A percentile compares a stretch with the other conserved stretches of the same genome.
Evolutionary conservation across 2,888 invertebrate species (phyloP).

Genomic region (Glaucopsyche alexis): DNA sequence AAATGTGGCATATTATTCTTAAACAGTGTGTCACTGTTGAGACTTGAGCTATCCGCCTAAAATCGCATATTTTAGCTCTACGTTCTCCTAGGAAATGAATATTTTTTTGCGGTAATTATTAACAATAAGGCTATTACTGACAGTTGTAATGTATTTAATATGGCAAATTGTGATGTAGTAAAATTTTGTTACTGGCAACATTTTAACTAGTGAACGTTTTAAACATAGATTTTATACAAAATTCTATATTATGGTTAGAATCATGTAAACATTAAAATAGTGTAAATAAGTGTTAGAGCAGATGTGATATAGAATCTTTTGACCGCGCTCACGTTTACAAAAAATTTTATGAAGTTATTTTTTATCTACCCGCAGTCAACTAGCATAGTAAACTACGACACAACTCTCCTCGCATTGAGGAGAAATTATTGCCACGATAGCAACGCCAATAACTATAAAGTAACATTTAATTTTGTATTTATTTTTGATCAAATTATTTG

Average conservation of each 20-base stretch:
- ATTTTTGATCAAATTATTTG: no score
- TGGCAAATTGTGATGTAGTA: conserved; percentile 11
- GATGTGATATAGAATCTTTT: conserved; percentile 39
- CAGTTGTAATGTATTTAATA: neutral
- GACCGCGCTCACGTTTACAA: conserved; percentile 31
- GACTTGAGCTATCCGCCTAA: conserved; percentile 13
- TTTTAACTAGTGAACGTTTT: conserved; percentile 22
- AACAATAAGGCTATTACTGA: neutral
- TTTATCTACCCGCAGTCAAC: neutral
- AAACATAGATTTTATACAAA: conserved; percentile 20
- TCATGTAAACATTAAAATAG: neutral
- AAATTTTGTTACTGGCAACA: conserved; percentile 29
- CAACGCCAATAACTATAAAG: no score
- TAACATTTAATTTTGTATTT: no score
- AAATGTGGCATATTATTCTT: neutral
- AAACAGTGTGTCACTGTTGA: no score
- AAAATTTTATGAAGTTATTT: neutral
- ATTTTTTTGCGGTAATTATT: conserved; percentile 1
- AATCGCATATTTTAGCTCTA: conserved; percentile 3
- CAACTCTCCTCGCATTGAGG: no score
- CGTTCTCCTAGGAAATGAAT: neutral
- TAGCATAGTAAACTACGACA: no score
- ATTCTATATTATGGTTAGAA: conserved; percentile 15
- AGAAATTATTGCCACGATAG: no score
- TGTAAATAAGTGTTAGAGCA: conserved; percentile 33